Evolutionary conservation across 2,888 invertebrate genomes (phyloP).

Genomic region (Eupithecia tripunctaria): DNA sequence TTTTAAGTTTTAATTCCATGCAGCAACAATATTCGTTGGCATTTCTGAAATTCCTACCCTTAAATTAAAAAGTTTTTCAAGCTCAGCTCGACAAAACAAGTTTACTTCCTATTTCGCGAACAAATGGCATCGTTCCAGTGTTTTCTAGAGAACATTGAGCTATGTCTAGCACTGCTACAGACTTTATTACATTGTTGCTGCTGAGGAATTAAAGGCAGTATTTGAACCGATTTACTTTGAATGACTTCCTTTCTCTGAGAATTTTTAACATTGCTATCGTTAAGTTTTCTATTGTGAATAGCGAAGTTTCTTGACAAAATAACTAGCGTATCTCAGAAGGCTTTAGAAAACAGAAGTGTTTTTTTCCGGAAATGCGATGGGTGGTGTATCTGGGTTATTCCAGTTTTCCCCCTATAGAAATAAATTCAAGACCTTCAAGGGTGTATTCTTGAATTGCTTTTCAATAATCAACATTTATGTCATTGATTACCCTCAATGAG

Average conservation of each 20-base stretch:
- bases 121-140: slow-evolving; percentile 63
- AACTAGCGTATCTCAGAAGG: not conserved
- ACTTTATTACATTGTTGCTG: slow-evolving; percentile 45
- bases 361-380: not conserved
- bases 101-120: slow-evolving; percentile 73
- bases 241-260: not conserved
- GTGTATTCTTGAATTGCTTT: too few relatives aligned
- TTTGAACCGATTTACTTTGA: slow-evolving; percentile 27
- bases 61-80: slow-evolving; percentile 52
- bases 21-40: not conserved
- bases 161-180: slow-evolving; percentile 40
- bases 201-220: slow-evolving; percentile 32
- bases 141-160: slow-evolving; percentile 53
- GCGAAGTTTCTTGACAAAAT: not conserved
- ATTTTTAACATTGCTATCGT: not conserved
- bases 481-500: too few relatives aligned
- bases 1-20: not conserved
- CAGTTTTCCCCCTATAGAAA: too few relatives aligned
- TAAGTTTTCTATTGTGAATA: not conserved
- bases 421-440: too few relatives aligned
- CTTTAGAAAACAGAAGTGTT: not conserved
- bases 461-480: too few relatives aligned
- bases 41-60: not conserved
- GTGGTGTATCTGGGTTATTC: not conserved
- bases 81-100: slow-evolving; percentile 64